A percentile compares a stretch with the other conserved stretches of the same genome.
These are phyloP conservation scores for Luffia ferchaultella DNA, from an alignment of 2,888 invertebrate genomes.

Conservation along the genomic window DNA sequence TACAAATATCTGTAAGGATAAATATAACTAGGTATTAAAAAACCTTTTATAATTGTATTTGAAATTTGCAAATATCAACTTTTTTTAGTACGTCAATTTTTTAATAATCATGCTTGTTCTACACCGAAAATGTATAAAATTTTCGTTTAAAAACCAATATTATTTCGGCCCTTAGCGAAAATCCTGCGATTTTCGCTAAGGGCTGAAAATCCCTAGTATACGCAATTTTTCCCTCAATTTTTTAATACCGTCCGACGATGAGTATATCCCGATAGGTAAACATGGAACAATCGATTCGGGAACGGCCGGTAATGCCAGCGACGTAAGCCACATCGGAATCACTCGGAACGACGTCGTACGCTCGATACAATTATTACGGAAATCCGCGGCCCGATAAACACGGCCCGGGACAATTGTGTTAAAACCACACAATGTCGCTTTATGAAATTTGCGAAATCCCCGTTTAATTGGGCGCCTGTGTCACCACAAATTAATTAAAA, in stretches of 20 bases:
- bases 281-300: neutral
- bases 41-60: no score
- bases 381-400: neutral
- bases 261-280: neutral
- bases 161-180: no score
- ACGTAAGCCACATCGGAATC: neutral
- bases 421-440: slow-evolving; percentile 19
- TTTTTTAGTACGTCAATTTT: no score
- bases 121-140: no score
- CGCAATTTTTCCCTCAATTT: no score
- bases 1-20: no score
- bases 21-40: no score
- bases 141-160: no score
- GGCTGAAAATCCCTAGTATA: no score
- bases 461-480: slow-evolving; percentile 46
- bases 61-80: no score
- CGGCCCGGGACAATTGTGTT: neutral
- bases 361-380: neutral
- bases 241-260: neutral
- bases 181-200: no score
- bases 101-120: no score
- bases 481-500: slow-evolving; percentile 56
- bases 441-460: slow-evolving; percentile 43
- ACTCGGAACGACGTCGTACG: neutral
- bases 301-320: neutral